A percentile compares a stretch with the other conserved stretches of the same genome.
Conservation (phyloP, 2,113 vertebrate genomes). For the Beaufortia kweichowensis region DNA sequence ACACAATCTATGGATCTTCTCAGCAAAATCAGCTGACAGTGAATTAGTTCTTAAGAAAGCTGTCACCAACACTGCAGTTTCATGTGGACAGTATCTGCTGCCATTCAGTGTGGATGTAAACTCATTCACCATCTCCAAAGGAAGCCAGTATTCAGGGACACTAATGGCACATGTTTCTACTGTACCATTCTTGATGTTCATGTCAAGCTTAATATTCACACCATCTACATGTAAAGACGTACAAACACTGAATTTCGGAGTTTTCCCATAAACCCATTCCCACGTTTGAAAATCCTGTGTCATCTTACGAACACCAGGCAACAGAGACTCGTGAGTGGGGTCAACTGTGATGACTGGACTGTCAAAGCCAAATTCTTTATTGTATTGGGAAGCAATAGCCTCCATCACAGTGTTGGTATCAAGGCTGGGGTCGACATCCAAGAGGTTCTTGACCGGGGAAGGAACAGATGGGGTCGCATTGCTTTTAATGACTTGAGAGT, state of each 20-base stretch:
- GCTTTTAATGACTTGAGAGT: conserved; percentile 81
- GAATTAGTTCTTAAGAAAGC: conserved; percentile 66
- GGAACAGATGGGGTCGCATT: conserved; percentile 90
- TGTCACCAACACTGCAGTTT: conserved; percentile 54
- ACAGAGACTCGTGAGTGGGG: conserved; percentile 77
- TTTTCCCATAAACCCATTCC: conserved; percentile 94
- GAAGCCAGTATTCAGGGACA: conserved; percentile 79
- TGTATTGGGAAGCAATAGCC: conserved; percentile 80
- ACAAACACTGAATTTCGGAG: conserved; percentile 83
- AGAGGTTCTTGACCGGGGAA: conserved; percentile 82
- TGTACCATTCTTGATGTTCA: conserved; percentile 82
- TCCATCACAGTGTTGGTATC: conserved; percentile 77
- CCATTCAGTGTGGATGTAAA: conserved; percentile 75
- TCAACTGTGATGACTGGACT: conserved; percentile 69
- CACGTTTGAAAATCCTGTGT: conserved; percentile 80
- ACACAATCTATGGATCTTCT: conserved; percentile 76
- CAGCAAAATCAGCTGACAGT: conserved; percentile 63
- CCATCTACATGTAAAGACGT: conserved; percentile 71
- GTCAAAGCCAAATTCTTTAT: conserved; percentile 69
- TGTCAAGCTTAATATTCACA: conserved; percentile 68
- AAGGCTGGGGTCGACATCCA: conserved; percentile 81
- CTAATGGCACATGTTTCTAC: conserved; percentile 78
- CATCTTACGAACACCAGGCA: conserved; percentile 79
- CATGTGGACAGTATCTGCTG: conserved; percentile 78
- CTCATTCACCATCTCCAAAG: conserved; percentile 65